Conservation (phyloP, 2,888 invertebrate species). For the Acleris literana region DNA sequence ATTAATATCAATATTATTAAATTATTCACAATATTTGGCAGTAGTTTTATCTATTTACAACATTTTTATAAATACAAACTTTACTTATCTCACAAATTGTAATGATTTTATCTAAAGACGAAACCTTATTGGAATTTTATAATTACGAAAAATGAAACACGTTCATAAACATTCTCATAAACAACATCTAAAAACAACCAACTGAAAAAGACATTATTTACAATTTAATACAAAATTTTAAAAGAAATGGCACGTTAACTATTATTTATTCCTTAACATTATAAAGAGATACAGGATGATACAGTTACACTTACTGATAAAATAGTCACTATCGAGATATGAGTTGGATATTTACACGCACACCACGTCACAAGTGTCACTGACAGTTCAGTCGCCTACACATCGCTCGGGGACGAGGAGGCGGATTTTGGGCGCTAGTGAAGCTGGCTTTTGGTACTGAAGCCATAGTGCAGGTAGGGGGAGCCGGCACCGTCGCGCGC, state of each 20-base stretch:
- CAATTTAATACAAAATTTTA: constrained; percentile 5
- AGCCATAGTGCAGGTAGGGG: constrained; percentile 86
- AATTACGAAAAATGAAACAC: constrained; percentile 8
- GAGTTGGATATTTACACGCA: constrained; percentile 34
- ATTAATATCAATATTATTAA: background rate
- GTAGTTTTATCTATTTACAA: constrained; percentile 32
- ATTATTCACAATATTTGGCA: constrained; percentile 27
- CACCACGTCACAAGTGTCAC: constrained; percentile 10
- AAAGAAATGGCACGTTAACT: constrained; percentile 25
- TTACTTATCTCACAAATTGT: background rate
- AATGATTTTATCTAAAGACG: constrained; percentile 8
- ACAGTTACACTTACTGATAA: too few species aligned
- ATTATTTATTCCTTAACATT: constrained; percentile 7
- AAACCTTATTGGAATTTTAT: constrained; percentile 10
- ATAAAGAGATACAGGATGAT: too few species aligned
- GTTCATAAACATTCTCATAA: constrained; percentile 23
- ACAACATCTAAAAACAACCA: constrained; percentile 13
- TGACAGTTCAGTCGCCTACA: constrained; percentile 57
- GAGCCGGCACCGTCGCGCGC: constrained; percentile 81
- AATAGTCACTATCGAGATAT: constrained; percentile 28
- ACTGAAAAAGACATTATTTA: constrained; percentile 3
- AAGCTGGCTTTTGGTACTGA: constrained; percentile 81
- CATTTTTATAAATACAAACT: constrained; percentile 16
- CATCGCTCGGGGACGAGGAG: constrained; percentile 77
- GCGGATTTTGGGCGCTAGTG: constrained; percentile 76